Evolutionary conservation across 2,888 invertebrate genomes (phyloP), one percentile per base, ranked within the genome.

Genomic region (Rhimphoctona megacephalus): DNA sequence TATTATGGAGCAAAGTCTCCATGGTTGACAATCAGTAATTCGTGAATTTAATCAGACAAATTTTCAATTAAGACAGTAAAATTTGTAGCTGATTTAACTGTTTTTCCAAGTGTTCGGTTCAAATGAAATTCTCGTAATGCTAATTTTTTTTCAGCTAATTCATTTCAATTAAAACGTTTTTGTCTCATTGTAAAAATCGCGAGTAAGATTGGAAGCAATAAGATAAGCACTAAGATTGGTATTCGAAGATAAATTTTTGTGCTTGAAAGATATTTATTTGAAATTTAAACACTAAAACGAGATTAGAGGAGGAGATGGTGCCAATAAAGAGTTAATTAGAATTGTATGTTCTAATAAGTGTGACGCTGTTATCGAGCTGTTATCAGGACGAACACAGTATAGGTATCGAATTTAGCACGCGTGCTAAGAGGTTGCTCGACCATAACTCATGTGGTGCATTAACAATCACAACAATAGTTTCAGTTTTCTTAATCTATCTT

Each of bases 291-390:
- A 61, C 4, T 30, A 17, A 30, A 61, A 61, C 30, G 61, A 61
- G 61, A 61, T 30, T 61, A 61, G 57, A 57, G 30, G 25, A 5
- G 1, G 57, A 25, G 11, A 57, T 14, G 25, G 11, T 61, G 61
- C 14, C n/a, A 30, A 6, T 30, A 30, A 30, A 30, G 61, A 61
- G 61, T 30, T 61, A 61, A 61, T 61, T 61, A 61, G 17, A 61
- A 61, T 61, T 30, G 61, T 17, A 17, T 5, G 61, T 17, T 61
- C 61, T 61, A 61, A 61, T 57, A 57, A 11, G 30, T 30, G 61
- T 61, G 61, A 61, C 30, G 30, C 30, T 57, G 25, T 57, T 57
- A 57, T 57, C 57, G 57, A 61, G 61, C 30, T 61, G 61, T 61
- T 61, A 61, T 61, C 61, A 17, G 61, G 61, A 30, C 14, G 61